Evolutionary conservation across 64 coral and sea anemone species (phyloP).

Genomic region (Montipora cactus): DNA sequence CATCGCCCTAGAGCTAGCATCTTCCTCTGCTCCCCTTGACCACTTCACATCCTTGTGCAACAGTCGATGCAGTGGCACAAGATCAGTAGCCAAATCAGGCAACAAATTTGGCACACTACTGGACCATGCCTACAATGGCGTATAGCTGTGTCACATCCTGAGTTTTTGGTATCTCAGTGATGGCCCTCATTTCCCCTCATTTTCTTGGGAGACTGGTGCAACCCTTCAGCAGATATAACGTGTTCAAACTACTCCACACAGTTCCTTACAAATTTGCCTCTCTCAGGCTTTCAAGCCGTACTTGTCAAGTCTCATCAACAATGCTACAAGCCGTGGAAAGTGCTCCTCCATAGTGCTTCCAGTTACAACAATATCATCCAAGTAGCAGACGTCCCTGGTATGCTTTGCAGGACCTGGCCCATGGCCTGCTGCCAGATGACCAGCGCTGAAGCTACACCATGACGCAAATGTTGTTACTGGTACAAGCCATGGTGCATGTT

Average conservation of each 20-base stretch:
- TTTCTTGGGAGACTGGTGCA: conserved; percentile 52
- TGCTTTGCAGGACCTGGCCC: conserved; percentile 47
- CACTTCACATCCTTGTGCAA: conserved; percentile 24
- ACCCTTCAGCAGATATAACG: conserved; percentile 38
- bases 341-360: neutral
- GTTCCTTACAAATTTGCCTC: conserved; percentile 23
- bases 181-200: neutral
- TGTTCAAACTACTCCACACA: conserved; percentile 43
- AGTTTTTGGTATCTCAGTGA: neutral
- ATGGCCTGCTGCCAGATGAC: conserved; percentile 48
- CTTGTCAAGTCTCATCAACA: conserved; percentile 18
- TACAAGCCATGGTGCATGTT: conserved; percentile 43
- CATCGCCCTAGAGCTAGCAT: neutral
- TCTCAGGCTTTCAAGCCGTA: conserved; percentile 29
- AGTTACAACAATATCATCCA: conserved; percentile 52
- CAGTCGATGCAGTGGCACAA: neutral
- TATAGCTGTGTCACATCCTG: conserved; percentile 24
- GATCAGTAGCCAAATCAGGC: neutral
- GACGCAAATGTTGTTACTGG: conserved; percentile 14
- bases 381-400: conserved; percentile 9
- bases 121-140: conserved; percentile 42
- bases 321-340: neutral
- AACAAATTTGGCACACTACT: conserved; percentile 25
- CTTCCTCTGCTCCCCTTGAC: neutral
- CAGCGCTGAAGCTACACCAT: conserved; percentile 40